Evolutionary conservation across 2,797 vertebrate species (phyloP).

Genomic region (Anguilla megastoma): DNA sequence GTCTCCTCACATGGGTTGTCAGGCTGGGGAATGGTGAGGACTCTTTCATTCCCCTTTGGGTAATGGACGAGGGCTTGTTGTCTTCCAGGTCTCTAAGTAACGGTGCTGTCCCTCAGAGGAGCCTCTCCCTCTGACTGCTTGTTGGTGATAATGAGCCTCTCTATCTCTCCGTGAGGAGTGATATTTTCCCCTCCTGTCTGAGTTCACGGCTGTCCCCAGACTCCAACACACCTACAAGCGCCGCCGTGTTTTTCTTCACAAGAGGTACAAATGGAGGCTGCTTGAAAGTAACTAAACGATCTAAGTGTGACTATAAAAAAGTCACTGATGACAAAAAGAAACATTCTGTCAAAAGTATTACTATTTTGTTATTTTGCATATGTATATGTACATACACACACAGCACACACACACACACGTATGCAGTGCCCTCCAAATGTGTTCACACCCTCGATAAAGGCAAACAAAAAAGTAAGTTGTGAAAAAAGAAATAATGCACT

Average conservation of each 20-base stretch:
- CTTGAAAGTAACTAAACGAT: not conserved
- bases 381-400: not conserved
- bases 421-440: not conserved
- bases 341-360: not conserved
- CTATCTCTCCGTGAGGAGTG: slow-evolving; percentile 47
- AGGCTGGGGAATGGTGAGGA: slow-evolving; percentile 36
- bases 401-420: not conserved
- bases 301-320: not conserved
- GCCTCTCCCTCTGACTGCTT: slow-evolving; percentile 55
- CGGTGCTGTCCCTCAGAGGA: slow-evolving; percentile 63
- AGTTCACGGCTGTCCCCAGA: slow-evolving; percentile 38
- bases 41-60: slow-evolving; percentile 53
- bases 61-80: slow-evolving; percentile 64
- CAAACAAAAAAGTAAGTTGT: not conserved
- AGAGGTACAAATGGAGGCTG: not conserved
- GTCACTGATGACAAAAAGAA: not conserved
- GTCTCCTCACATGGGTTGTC: slow-evolving; percentile 46
- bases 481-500: not conserved
- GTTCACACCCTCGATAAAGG: not conserved
- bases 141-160: slow-evolving; percentile 65
- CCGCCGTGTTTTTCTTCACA: slow-evolving; percentile 40
- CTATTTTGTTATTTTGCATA: not conserved
- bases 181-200: slow-evolving; percentile 43
- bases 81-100: slow-evolving; percentile 78
- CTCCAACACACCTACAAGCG: slow-evolving; percentile 39